A percentile compares a stretch with the other conserved stretches of the same genome.
Conservation (phyloP, 2,113 vertebrate genomes). For the Lynx canadensis region DNA sequence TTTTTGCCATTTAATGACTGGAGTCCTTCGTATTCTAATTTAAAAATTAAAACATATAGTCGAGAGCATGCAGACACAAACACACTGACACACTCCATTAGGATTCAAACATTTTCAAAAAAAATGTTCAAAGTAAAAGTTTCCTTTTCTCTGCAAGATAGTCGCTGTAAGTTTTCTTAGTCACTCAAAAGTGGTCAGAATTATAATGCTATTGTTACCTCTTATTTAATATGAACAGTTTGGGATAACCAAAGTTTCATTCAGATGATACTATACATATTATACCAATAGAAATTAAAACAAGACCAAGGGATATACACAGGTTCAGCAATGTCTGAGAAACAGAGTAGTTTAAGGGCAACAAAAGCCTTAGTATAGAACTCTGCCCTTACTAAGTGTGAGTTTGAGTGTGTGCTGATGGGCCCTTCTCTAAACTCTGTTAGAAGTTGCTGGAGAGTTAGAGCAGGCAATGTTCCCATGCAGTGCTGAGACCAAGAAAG, state of each 20-base stretch:
- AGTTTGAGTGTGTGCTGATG: neutral
- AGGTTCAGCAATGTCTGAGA: neutral
- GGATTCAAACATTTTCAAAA: neutral
- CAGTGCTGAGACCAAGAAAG: neutral
- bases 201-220: neutral
- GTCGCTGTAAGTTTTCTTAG: neutral
- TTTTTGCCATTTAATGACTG: neutral
- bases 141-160: neutral
- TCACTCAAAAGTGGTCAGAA: neutral
- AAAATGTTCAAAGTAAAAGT: neutral
- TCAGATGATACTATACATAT: neutral
- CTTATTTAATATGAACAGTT: neutral
- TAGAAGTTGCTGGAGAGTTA: neutral
- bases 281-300: neutral
- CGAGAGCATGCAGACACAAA: neutral
- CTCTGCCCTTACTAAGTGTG: neutral
- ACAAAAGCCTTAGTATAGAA: neutral
- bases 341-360: neutral
- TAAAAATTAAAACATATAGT: neutral
- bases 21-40: neutral
- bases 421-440: neutral
- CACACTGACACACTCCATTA: neutral
- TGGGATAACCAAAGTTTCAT: neutral
- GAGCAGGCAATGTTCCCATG: neutral
- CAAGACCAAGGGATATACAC: neutral